Evolutionary conservation across 2,888 invertebrate genomes (phyloP).

Genomic region (Margaritifera margaritifera): DNA sequence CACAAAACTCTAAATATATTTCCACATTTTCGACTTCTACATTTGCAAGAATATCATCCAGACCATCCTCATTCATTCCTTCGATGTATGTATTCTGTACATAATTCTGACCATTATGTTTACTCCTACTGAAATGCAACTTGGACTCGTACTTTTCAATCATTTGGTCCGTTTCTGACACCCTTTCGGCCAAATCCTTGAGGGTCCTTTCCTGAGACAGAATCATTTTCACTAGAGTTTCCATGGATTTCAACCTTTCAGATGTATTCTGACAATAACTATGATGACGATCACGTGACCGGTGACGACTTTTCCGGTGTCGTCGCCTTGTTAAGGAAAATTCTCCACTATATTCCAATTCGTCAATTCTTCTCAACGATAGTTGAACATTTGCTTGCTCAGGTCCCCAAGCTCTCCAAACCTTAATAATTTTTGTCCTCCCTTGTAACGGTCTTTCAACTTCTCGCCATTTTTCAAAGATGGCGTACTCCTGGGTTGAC

Average conservation of each 20-base stretch:
- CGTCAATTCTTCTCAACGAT: constrained; percentile 62
- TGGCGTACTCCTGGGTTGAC: constrained; percentile 79
- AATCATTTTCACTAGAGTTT: constrained; percentile 74
- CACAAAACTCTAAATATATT: constrained; percentile 82
- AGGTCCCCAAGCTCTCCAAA: constrained; percentile 87
- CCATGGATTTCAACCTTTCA: constrained; percentile 50
- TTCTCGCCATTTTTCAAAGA: constrained; percentile 80
- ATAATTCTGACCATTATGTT: constrained; percentile 56
- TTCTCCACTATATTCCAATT: constrained; percentile 51
- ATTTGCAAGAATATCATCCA: constrained; percentile 76
- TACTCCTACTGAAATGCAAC: constrained; percentile 43
- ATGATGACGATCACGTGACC: constrained; percentile 43
- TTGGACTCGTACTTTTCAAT: constrained; percentile 78
- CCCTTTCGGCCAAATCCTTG: constrained; percentile 73
- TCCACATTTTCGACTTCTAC: constrained; percentile 77
- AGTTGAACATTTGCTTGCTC: constrained; percentile 78
- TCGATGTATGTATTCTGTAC: constrained; percentile 60
- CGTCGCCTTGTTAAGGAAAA: constrained; percentile 44
- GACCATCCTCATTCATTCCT: constrained; percentile 51
- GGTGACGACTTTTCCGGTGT: constrained; percentile 38
- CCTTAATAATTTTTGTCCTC: constrained; percentile 83
- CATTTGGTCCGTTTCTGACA: constrained; percentile 82
- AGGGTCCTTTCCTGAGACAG: constrained; percentile 79
- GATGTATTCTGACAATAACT: constrained; percentile 38
- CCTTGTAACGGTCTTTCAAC: constrained; percentile 79